These are phyloP conservation scores for Myotis pilosus DNA, from an alignment of 2,797 vertebrate genomes.

Conservation along the genomic window DNA sequence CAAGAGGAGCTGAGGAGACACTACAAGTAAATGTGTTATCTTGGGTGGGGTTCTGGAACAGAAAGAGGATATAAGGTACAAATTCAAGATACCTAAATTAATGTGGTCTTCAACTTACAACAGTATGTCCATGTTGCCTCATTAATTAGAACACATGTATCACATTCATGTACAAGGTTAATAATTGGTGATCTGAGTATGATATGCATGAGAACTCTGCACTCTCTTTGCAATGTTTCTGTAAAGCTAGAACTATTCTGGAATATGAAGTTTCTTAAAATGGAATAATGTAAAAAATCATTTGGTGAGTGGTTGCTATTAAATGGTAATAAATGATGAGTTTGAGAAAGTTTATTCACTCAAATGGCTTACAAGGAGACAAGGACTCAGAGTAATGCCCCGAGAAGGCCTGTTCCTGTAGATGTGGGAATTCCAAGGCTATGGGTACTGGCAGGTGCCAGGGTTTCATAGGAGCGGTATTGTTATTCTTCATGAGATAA, in stretches of 20 bases:
- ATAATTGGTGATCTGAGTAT: neutral
- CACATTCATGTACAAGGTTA: neutral
- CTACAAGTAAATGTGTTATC: neutral
- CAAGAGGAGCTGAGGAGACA: neutral
- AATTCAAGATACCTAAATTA: neutral
- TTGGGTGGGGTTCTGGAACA: neutral
- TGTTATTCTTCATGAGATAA: slow-evolving; percentile 20
- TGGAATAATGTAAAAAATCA: neutral
- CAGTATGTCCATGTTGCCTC: neutral
- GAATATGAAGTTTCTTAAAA: neutral
- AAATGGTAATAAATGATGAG: slow-evolving; percentile 13
- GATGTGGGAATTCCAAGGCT: neutral
- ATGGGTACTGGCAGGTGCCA: neutral
- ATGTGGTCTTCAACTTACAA: neutral
- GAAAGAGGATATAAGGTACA: neutral
- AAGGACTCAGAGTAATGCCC: neutral
- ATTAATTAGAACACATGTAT: neutral
- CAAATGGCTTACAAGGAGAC: neutral
- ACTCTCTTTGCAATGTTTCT: neutral
- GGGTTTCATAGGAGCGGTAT: neutral
- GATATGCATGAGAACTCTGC: neutral
- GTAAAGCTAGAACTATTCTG: slow-evolving; percentile 21
- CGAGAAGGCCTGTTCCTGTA: neutral
- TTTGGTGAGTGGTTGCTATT: neutral
- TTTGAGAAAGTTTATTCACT: neutral